Base-by-base conservation (phyloP, 2,888 invertebrate species). In the Leuctra nigra region DNA sequence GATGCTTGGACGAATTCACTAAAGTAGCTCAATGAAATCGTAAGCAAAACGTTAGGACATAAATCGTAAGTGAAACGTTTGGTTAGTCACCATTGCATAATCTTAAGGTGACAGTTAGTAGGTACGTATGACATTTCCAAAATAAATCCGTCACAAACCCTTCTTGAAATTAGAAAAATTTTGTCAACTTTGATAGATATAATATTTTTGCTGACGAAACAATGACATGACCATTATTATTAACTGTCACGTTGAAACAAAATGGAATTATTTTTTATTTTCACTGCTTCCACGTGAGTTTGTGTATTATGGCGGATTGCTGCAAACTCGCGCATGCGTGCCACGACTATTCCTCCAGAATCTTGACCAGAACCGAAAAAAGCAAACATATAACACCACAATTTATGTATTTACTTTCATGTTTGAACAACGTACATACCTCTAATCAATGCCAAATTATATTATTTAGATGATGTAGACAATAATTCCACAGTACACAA, bases 251-350 rank as follows among this genome's bases (percentile, higher is more conserved):
- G 39, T 39, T 16, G 20, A 20, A 39, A 4, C 39, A 39, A 39
- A 6, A 39, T 39, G 39, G 39, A n/a, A n/a, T n/a, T n/a, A n/a
- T n/a, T n/a, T n/a, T n/a, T n/a, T n/a, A n/a, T n/a, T n/a, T n/a
- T n/a, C n/a, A n/a, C n/a, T n/a, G n/a, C n/a, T 36, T 56, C 57
- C 62, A 62, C 62, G 62, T 62, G 62, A 62, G 62, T 61, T 62
- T 62, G 62, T 62, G n/a, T n/a, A n/a, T n/a, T n/a, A n/a, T n/a
- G n/a, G 39, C 44, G 44, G 2, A n/a, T 20, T 44, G 3, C 44
- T n/a, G 16, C 11, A 18, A 18, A 4, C 39, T 23, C 13, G 62
- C 62, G 61, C 62, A 62, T 62, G 62, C 62, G 62, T 55, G 24
- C 16, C 54, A 41, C 29, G 39, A 38, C 22, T 20, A 29, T 25